A percentile compares a stretch with the other conserved stretches of the same genome.
phyloP scores from a whole-genome alignment of 2,888 invertebrate species.

The Agonopterix subpropinquella region DNA sequence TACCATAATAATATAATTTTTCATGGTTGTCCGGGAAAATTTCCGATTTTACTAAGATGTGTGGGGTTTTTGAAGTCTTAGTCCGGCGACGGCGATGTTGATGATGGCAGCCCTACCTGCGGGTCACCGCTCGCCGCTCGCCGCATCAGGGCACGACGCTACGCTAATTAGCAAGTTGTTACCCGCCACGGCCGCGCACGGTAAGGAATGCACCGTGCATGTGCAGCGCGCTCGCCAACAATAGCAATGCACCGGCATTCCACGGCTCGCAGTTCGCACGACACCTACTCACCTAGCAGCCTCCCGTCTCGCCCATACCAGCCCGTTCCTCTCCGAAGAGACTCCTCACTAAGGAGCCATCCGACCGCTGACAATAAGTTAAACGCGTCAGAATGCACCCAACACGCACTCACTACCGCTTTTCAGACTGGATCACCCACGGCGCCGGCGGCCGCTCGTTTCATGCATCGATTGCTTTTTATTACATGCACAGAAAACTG shows the following conservation, averaged over 20 bases:
- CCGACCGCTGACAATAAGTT: conserved; percentile 1
- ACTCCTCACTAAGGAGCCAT: conserved; percentile 7
- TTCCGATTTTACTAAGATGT: no score
- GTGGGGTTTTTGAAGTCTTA: no score
- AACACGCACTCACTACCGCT: conserved; percentile 21
- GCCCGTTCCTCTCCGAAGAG: not conserved
- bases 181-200: no score
- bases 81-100: no score
- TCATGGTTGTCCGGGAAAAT: no score
- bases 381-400: conserved; percentile 5
- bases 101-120: conserved; percentile 6
- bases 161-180: no score
- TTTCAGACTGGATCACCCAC: conserved; percentile 33
- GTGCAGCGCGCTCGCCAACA: no score
- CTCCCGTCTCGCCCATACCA: conserved; percentile 31
- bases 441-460: conserved; percentile 21
- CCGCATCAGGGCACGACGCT: not conserved
- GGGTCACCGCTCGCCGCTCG: conserved; percentile 13
- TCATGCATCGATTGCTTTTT: conserved; percentile 16
- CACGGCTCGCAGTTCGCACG: conserved; percentile 6
- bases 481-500: not conserved
- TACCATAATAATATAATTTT: no score
- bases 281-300: conserved; percentile 26
- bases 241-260: conserved; percentile 22
- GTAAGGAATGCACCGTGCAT: no score